These are phyloP conservation scores for Subanguina moxae DNA, from an alignment of 1,140 invertebrate genomes.

Conservation along the genomic window DNA sequence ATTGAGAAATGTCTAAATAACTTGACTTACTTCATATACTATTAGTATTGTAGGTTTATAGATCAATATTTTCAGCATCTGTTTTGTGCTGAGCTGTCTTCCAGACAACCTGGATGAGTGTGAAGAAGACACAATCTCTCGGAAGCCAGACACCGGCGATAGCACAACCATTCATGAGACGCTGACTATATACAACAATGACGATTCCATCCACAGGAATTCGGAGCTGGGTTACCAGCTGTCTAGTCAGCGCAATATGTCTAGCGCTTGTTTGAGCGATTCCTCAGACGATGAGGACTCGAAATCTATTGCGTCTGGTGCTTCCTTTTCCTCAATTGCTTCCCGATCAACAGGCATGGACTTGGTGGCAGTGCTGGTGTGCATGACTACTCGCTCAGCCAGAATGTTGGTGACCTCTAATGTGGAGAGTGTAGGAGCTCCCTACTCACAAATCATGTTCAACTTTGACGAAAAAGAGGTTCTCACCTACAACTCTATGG, in stretches of 20 bases:
- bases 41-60: neutral
- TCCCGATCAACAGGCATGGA: constrained; percentile 23
- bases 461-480: constrained; percentile 40
- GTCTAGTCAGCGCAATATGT: neutral
- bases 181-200: neutral
- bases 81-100: constrained; percentile 13
- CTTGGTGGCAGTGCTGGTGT: constrained; percentile 34
- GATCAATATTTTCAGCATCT: constrained; percentile 9
- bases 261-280: neutral
- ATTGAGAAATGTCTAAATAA: neutral
- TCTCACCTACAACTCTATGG: constrained; percentile 41
- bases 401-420: constrained; percentile 43
- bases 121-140: constrained; percentile 19
- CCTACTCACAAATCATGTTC: constrained; percentile 45
- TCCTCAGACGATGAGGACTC: neutral
- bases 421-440: constrained; percentile 44
- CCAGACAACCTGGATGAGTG: constrained; percentile 41
- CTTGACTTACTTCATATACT: too few relatives aligned
- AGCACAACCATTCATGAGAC: neutral
- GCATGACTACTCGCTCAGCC: constrained; percentile 36
- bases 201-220: neutral
- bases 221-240: constrained; percentile 9
- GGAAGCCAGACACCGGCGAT: constrained; percentile 1
- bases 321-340: neutral
- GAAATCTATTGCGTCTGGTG: neutral